Base-by-base conservation (phyloP, 2,113 vertebrate species). In the Solea senegalensis region DNA sequence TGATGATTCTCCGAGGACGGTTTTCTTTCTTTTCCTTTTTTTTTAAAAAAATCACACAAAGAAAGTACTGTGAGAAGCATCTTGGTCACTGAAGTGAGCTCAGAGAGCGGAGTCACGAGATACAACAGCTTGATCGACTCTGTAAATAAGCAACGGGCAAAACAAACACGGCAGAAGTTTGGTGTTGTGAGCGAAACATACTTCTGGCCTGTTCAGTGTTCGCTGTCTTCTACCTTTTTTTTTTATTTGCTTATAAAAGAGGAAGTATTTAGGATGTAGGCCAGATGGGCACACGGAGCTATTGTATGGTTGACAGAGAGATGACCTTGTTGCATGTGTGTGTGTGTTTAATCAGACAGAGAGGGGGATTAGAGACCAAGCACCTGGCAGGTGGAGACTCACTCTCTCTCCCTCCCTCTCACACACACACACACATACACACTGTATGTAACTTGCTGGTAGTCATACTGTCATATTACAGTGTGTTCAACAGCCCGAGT, bases 321-420 rank as follows among this genome's bases (percentile, higher is more conserved):
- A 91, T 88, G 91, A 92, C 91, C 88, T 91, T 91, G 89, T 86
- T 87, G 87, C 4, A 57, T 16, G 13, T 74, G 64, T 68, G 74
- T 84, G 72, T 82, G 86, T 90, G 88, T 92, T 82, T 90, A 91
- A 91, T 90, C 86, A 89, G 89, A 90, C 85, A 87, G 90, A 89
- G 85, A 91, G 88, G 81, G 75, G 89, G 90, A 91, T 92, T 90
- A 92, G 82, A 89, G 89, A 86, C 80, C 80, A 85, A 75, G 89
- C 91, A 90, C 90, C 90, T 91, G 88, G 80, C 88, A 91, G 90
- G 89, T 90, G 81, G 84, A 91, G 86, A 88, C 85, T 84, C 81
- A 87, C 75, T 85, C 85, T 81, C 65, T 83, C 45, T 48, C 45
- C 44, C 44, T 21, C 3, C 54, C 16, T 39, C 46, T 48, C 45